Base-by-base conservation (phyloP, 37 sponge, comb jelly and placozoan genomes). In the Amphimedon queenslandica region DNA sequence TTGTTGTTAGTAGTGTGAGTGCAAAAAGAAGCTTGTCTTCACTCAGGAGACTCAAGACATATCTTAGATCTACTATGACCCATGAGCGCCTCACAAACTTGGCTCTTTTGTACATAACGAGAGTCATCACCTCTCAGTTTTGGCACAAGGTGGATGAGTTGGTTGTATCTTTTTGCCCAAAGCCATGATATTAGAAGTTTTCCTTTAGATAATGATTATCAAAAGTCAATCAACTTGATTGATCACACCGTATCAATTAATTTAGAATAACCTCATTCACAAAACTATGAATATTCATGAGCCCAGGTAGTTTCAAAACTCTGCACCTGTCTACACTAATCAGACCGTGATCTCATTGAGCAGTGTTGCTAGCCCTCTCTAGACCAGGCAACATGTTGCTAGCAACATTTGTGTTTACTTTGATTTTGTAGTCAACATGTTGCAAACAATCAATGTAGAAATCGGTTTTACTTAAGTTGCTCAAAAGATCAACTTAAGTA, bases 11-110 rank as follows among this genome's bases (percentile, higher is more conserved):
- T 13, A 61, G 25, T 24, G 63, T 27, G 23, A 23, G 25, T 8
- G 63, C 63, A 21, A 27, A 61, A 61, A 23, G 31, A 29, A 29
- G 30, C 23, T 61, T 61, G 25, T 61, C n/a, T 23, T 61, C 63
- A 21, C 63, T 61, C 23, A 21, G 63, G 23, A 23, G 63, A 23
- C 8, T 61, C 6, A 61, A 61, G 23, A 61, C 63, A 6, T 61
- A 61, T 27, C 63, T 61, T 61, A 18, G 63, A 27, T 61, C 63
- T 24, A 61, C 63, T n/a, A n/a, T n/a, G 31, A 61, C 25, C 30
- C 63, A 61, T 18, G 23, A 6, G 23, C 31, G 63, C 8, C 63
- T 61, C 27, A 61, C 20, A 21, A 16, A 61, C 63, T 27, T 61
- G 27, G 27, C 63, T 29, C 31, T 61, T 8, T 61, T 61, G 23